Conservation (phyloP, 2,888 invertebrate species). For the Orthosia incerta region DNA sequence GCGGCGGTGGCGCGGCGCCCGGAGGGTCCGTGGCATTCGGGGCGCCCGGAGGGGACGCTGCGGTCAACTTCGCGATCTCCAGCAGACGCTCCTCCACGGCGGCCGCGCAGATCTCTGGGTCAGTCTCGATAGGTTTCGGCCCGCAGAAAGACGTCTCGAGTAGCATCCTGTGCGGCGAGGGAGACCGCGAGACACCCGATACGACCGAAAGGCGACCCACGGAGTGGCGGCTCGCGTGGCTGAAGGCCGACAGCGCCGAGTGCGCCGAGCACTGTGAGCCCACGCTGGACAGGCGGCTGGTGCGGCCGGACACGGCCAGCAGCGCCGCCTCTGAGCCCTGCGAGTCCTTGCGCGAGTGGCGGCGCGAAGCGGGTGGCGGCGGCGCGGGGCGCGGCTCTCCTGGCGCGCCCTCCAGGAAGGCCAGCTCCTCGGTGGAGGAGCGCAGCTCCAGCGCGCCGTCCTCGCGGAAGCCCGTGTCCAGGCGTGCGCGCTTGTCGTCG, state of each 20-base stretch:
- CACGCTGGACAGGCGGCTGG: slow-evolving; percentile 93
- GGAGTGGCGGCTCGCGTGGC: slow-evolving; percentile 78
- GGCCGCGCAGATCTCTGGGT: slow-evolving; percentile 87
- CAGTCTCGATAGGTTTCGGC: slow-evolving; percentile 93
- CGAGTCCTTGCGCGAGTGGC: slow-evolving; percentile 93
- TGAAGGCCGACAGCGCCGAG: slow-evolving; percentile 82
- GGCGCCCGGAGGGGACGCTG: slow-evolving; percentile 43
- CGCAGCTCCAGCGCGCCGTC: slow-evolving; percentile 96
- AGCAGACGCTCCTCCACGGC: slow-evolving; percentile 86
- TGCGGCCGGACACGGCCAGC: slow-evolving; percentile 94
- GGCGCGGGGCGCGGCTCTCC: slow-evolving; percentile 68
- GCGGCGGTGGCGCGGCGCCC: slow-evolving; percentile 54
- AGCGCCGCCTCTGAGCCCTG: slow-evolving; percentile 95
- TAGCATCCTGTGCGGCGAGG: slow-evolving; percentile 97
- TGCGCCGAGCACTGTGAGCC: slow-evolving; percentile 94
- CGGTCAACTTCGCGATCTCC: slow-evolving; percentile 81
- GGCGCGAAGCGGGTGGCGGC: slow-evolving; percentile 77
- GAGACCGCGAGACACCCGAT: slow-evolving; percentile 93
- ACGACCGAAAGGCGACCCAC: slow-evolving; percentile 82
- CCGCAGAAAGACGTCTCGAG: slow-evolving; percentile 98
- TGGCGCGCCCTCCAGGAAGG: slow-evolving; percentile 93
- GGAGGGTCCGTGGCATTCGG: slow-evolving; percentile 37
- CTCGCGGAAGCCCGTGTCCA: slow-evolving; percentile 92
- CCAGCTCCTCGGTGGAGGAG: slow-evolving; percentile 97
- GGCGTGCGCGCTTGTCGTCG: slow-evolving; percentile 75